A percentile compares a stretch with the other conserved stretches of the same genome.
Conservation (phyloP, 1,140 invertebrate species). For the Scaptomyza hsui region DNA sequence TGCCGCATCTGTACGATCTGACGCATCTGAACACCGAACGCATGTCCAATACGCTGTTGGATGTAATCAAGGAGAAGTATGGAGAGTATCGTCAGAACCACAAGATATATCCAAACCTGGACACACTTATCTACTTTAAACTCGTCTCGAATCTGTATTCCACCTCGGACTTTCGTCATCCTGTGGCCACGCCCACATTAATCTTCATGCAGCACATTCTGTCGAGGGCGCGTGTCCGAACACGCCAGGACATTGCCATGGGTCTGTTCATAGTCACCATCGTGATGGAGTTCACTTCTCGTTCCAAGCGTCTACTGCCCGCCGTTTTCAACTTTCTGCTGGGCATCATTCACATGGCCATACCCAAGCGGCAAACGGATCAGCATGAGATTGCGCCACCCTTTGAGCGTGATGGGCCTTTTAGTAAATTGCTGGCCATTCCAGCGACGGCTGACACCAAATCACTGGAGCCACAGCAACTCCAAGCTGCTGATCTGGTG, state of each 20-base stretch:
- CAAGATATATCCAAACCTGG: conserved; percentile 88
- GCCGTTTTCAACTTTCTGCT: conserved; percentile 91
- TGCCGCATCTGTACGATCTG: conserved; percentile 90
- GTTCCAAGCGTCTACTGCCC: conserved; percentile 93
- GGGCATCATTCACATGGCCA: conserved; percentile 88
- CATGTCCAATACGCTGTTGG: conserved; percentile 87
- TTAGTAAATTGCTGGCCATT: conserved; percentile 68
- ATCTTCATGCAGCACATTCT: conserved; percentile 94
- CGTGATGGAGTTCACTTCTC: conserved; percentile 90
- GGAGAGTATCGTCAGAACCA: conserved; percentile 87
- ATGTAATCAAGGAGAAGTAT: conserved; percentile 91
- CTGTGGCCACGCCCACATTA: conserved; percentile 92
- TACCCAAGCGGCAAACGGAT: conserved; percentile 86
- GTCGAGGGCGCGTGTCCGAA: conserved; percentile 86
- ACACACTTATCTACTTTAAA: conserved; percentile 92
- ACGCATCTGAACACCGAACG: conserved; percentile 88
- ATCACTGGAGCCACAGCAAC: conserved; percentile 22
- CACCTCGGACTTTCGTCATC: conserved; percentile 94
- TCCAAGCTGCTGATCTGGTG: conserved; percentile 66
- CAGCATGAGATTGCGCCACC: conserved; percentile 87
- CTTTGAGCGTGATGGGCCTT: conserved; percentile 86
- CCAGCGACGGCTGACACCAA: conserved; percentile 36
- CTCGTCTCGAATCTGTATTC: conserved; percentile 91
- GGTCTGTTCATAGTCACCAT: conserved; percentile 91
- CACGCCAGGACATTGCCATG: conserved; percentile 88